Evolutionary conservation across 2,113 vertebrate species (phyloP).

Genomic region (Lampris incognitus): DNA sequence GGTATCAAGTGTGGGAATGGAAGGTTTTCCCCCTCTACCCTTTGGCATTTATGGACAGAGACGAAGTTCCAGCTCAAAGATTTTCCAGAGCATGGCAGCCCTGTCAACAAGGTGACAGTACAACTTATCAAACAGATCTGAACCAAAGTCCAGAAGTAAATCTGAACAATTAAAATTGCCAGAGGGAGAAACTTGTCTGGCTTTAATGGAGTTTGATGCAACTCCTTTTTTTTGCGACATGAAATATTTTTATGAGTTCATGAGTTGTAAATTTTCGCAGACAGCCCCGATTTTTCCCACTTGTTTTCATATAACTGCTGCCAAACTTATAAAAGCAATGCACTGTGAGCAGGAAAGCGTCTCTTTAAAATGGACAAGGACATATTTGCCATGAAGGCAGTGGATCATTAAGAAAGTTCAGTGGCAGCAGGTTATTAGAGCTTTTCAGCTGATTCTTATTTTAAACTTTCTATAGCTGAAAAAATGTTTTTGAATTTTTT

Average conservation of each 20-base stretch:
- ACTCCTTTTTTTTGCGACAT: too few species aligned
- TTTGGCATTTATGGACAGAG: slow-evolving; percentile 26
- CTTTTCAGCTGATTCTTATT: background rate
- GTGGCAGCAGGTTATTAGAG: background rate
- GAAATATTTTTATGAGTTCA: background rate
- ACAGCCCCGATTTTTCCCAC: slow-evolving; percentile 9
- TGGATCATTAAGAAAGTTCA: background rate
- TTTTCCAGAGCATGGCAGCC: too few species aligned
- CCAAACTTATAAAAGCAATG: background rate
- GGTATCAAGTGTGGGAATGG: slow-evolving; percentile 38
- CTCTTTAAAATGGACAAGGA: background rate
- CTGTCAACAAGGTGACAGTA: too few species aligned
- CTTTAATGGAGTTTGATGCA: too few species aligned
- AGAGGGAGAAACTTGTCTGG: too few species aligned
- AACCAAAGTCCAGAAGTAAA: too few species aligned
- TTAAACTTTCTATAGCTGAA: background rate
- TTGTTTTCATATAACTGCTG: background rate
- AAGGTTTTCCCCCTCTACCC: slow-evolving; percentile 11
- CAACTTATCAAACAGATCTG: too few species aligned
- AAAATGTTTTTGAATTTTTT: background rate
- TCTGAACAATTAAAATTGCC: too few species aligned
- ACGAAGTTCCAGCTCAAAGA: background rate
- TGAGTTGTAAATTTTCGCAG: slow-evolving; percentile 1
- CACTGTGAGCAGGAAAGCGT: background rate
- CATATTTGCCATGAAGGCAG: background rate